A percentile compares a stretch with the other conserved stretches of the same genome.
These are phyloP conservation scores for Penaeus japonicus DNA, from an alignment of 1,140 invertebrate genomes.

Conservation along the genomic window DNA sequence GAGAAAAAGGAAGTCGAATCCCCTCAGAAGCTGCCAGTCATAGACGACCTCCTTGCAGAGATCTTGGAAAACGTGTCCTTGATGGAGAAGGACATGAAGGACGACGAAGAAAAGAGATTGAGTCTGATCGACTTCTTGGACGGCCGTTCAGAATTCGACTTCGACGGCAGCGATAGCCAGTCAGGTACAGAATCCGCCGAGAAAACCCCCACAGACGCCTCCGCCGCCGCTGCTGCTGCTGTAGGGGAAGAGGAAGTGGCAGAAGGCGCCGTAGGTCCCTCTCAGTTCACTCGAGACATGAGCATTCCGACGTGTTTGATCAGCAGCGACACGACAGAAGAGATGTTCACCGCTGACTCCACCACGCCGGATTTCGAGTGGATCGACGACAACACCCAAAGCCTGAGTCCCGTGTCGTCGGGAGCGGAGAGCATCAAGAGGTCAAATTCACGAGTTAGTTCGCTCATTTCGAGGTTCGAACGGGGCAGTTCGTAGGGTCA, in stretches of 20 bases:
- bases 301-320: no score
- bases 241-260: no score
- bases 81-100: slow-evolving; percentile 25
- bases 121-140: not conserved
- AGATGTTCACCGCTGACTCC: not conserved
- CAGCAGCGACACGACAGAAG: no score
- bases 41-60: slow-evolving; percentile 38
- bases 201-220: no score
- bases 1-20: slow-evolving; percentile 20
- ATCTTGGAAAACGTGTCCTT: slow-evolving; percentile 43
- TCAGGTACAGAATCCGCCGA: no score
- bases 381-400: no score
- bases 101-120: slow-evolving; percentile 8
- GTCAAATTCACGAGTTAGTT: not conserved
- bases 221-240: no score
- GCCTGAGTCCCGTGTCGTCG: not conserved
- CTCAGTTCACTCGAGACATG: no score
- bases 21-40: slow-evolving; percentile 26
- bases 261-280: no score
- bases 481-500: not conserved
- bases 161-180: no score
- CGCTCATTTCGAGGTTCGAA: slow-evolving; percentile 33
- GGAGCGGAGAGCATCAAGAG: not conserved
- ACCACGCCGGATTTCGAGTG: not conserved
- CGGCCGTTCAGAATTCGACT: not conserved